Evolutionary conservation across 2,113 vertebrate genomes (phyloP), one percentile per base, ranked within the genome.

Genomic region (Nycticebus coucang): DNA sequence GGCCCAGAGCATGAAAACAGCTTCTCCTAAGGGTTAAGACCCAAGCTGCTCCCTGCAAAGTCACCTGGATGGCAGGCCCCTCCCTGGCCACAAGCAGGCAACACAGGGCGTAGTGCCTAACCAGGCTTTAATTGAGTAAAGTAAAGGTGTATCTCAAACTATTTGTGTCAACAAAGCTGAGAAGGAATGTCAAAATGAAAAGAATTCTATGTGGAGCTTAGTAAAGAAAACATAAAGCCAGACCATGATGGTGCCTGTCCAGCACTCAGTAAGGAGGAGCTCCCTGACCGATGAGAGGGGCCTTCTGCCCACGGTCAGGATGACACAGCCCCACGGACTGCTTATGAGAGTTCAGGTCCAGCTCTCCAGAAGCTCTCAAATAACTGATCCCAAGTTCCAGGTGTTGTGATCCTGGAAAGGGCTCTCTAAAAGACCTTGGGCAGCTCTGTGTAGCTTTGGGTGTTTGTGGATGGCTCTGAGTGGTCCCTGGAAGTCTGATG

Each of bases 231-330:
- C 14, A 0, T 21, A 15, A 9, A 0, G 35, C 15, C 0, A 35
- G 17, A 17, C 1, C 0, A 0, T 3, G 77, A 0, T 3, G 0
- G 6, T 0, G 9, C 33, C 45, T 0, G 24, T 4, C 59, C 3
- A 1, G 17, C 50, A 0, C 1, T 0, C 4, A 4, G 1, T 9
- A 57, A 5, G 15, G 24, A 53, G 0, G 2, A 0, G 9, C 6
- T 4, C 19, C 24, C 64, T 12, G 7, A 7, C 22, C 21, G 7
- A 0, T 0, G 21, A n/a, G 24, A 17, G 18, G 26, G 37, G 19
- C 53, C 59, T 53, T 35, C 78, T 41, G 10, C 41, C 55, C 2
- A 1, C 50, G 62, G 17, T 19, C 91, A 15, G 75, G 33, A 0
- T 21, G 53, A 5, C 5, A 7, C 12, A 2, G 1, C 55, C 8